Conservation (phyloP, 53 echinoderm and acorn worm genomes). For the Paelopatides confundens region DNA sequence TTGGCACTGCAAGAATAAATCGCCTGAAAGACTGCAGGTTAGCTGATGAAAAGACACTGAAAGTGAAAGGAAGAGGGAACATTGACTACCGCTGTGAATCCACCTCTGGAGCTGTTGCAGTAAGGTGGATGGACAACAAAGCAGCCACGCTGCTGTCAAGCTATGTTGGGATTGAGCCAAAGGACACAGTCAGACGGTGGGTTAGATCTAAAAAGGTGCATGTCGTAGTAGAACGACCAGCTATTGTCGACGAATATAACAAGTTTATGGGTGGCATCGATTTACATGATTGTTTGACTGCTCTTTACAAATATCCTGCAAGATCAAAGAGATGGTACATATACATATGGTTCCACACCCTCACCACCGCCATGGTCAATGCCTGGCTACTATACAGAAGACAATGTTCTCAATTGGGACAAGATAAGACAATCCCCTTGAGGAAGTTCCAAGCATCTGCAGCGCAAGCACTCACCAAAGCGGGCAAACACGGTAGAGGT, state of each 20-base stretch:
- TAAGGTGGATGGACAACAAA: conserved; percentile 66
- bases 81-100: conserved; percentile 42
- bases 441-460: conserved; percentile 36
- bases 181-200: no score
- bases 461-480: neutral
- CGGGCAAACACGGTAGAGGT: conserved; percentile 19
- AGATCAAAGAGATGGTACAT: conserved; percentile 56
- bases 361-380: conserved; percentile 59
- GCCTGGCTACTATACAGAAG: conserved; percentile 59
- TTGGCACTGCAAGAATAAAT: conserved; percentile 61
- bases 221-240: conserved; percentile 13
- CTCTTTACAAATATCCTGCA: conserved; percentile 34
- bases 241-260: neutral
- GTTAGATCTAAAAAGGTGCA: conserved; percentile 21
- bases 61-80: conserved; percentile 50
- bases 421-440: conserved; percentile 11
- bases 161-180: conserved; percentile 55
- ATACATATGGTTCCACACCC: conserved; percentile 53
- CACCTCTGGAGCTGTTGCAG: conserved; percentile 1
- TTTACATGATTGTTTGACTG: conserved; percentile 23
- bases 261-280: conserved; percentile 63
- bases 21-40: no score
- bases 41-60: conserved; percentile 44
- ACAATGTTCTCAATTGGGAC: conserved; percentile 2
- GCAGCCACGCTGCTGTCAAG: conserved; percentile 61